Percentiles rank a stretch among this genome's conserved stretches.
phyloP scores from a whole-genome alignment of 1,140 invertebrate genomes.

The Ganaspis sp. region DNA sequence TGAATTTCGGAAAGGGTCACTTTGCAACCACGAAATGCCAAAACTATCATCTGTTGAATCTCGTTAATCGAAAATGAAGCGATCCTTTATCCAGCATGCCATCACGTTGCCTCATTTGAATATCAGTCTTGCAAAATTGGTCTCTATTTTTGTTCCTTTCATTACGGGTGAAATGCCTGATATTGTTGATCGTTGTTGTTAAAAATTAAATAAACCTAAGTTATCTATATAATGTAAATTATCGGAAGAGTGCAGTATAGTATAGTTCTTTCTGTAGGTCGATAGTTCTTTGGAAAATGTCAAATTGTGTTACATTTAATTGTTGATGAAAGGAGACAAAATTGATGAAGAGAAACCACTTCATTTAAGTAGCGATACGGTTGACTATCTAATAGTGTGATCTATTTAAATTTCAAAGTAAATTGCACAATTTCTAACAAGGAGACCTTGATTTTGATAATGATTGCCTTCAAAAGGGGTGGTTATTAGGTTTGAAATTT shows the following conservation, averaged over 20 bases:
- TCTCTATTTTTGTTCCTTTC: too few relatives aligned
- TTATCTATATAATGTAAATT: too few relatives aligned
- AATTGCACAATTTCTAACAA: background rate
- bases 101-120: background rate
- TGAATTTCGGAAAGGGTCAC: background rate
- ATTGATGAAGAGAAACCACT: too few relatives aligned
- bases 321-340: too few relatives aligned
- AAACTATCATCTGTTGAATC: conserved; percentile 6
- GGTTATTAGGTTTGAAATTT: background rate
- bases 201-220: too few relatives aligned
- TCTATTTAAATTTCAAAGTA: background rate
- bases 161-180: too few relatives aligned
- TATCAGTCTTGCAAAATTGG: background rate
- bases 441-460: background rate
- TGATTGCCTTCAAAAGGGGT: background rate
- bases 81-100: background rate
- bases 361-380: too few relatives aligned
- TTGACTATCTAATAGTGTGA: background rate
- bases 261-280: too few relatives aligned
- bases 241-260: too few relatives aligned
- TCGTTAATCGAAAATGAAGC: background rate
- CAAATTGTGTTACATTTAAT: too few relatives aligned
- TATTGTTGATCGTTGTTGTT: too few relatives aligned
- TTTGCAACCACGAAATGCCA: background rate
- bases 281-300: too few relatives aligned